Percentiles rank a stretch among this genome's conserved stretches.
These are phyloP conservation scores for Tortricodes alternella DNA, from an alignment of 2,888 invertebrate species.

Conservation along the genomic window DNA sequence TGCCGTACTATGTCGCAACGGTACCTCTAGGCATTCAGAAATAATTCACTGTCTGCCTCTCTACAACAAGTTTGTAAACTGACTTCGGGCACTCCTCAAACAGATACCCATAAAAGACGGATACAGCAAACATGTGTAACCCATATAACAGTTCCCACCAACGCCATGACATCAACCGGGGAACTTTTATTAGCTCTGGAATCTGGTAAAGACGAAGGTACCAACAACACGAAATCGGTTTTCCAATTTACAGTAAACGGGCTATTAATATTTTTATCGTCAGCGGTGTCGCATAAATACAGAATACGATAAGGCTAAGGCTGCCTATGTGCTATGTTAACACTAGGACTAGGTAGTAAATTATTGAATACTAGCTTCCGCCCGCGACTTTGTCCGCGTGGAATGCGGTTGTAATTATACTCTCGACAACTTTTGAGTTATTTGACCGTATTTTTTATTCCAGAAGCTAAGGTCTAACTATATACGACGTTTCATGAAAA, in stretches of 20 bases:
- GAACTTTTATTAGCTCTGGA: slow-evolving; percentile 26
- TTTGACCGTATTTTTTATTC: too few species aligned
- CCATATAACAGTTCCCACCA: slow-evolving; percentile 28
- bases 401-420: too few species aligned
- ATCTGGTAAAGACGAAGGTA: slow-evolving; percentile 18
- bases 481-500: too few species aligned
- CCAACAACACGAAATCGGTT: slow-evolving; percentile 4
- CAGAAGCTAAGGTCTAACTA: too few species aligned
- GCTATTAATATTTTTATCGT: slow-evolving; percentile 7
- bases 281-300: not conserved
- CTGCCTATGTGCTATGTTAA: not conserved
- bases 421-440: too few species aligned
- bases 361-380: not conserved
- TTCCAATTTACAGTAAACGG: not conserved
- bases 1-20: slow-evolving; percentile 7
- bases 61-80: slow-evolving; percentile 7
- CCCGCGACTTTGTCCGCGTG: too few species aligned
- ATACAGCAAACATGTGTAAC: slow-evolving; percentile 28
- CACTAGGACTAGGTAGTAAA: not conserved
- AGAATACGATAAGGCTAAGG: not conserved
- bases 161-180: slow-evolving; percentile 27
- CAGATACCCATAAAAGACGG: slow-evolving; percentile 25
- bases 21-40: not conserved
- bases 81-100: slow-evolving; percentile 20
- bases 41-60: not conserved